phyloP scores from a whole-genome alignment of 2,113 vertebrate species.

The Electrona antarctica region DNA sequence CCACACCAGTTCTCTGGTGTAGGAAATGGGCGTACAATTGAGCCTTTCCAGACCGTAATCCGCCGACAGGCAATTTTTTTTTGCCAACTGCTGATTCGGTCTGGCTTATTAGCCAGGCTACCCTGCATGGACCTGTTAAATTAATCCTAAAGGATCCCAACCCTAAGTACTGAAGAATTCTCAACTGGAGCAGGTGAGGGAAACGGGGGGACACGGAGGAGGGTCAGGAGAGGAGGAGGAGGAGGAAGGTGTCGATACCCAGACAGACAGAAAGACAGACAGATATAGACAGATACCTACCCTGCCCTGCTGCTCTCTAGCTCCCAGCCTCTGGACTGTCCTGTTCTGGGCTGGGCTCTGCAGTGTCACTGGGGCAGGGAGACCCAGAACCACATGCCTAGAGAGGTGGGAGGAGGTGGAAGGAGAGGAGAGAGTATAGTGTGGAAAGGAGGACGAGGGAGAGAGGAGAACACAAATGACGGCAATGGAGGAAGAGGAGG shows the following conservation, averaged over 20 bases:
- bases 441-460: conserved; percentile 6
- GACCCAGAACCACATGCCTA: conserved; percentile 97
- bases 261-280: background rate
- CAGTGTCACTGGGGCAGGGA: conserved; percentile 93
- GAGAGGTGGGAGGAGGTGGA: conserved; percentile 21
- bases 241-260: background rate
- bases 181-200: no score
- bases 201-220: background rate
- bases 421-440: conserved; percentile 21
- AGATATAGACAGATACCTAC: conserved; percentile 89
- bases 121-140: no score
- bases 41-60: no score
- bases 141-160: no score
- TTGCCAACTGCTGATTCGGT: no score
- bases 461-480: background rate
- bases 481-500: background rate
- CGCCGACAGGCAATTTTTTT: no score
- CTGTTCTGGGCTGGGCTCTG: conserved; percentile 91
- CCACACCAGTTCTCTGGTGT: no score
- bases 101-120: no score
- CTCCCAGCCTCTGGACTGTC: conserved; percentile 98
- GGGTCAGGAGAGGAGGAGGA: conserved; percentile 7
- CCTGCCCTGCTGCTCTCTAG: conserved; percentile 97
- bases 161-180: no score
- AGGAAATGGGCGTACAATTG: no score